These are phyloP conservation scores for Arnoldichthys spilopterus DNA, from an alignment of 2,797 vertebrate species.

Conservation along the genomic window DNA sequence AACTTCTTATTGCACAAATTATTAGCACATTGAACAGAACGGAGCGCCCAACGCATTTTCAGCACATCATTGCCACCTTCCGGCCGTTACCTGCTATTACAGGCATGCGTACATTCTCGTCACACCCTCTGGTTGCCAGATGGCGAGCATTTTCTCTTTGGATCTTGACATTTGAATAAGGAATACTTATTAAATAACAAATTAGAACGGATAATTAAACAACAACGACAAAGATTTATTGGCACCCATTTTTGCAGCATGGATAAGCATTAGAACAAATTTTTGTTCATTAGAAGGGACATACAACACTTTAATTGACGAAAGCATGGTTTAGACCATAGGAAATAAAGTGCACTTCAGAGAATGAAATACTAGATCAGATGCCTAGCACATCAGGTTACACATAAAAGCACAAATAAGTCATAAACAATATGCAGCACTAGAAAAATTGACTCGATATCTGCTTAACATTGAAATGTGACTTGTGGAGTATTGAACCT, in stretches of 20 bases:
- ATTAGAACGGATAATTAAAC: conserved; percentile 6
- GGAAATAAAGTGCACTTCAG: not conserved
- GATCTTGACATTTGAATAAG: not conserved
- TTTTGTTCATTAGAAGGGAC: not conserved
- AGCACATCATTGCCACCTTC: conserved; percentile 3
- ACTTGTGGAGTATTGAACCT: not conserved
- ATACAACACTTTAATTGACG: conserved; percentile 3
- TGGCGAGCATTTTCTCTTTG: not conserved
- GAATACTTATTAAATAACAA: not conserved
- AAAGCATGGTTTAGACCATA: not conserved
- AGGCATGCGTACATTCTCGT: not conserved
- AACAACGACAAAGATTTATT: not conserved
- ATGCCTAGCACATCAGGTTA: not conserved
- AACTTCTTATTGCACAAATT: too few species aligned
- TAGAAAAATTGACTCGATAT: not conserved
- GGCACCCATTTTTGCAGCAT: not conserved
- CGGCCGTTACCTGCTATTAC: not conserved
- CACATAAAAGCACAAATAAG: not conserved
- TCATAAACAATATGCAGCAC: not conserved
- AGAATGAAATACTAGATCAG: not conserved
- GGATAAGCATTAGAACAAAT: not conserved
- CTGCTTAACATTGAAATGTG: not conserved
- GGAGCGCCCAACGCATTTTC: not conserved
- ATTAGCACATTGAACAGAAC: too few species aligned
- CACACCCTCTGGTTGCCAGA: not conserved